phyloP scores from a whole-genome alignment of 2,113 vertebrate genomes.

The Pardalotus punctatus region DNA sequence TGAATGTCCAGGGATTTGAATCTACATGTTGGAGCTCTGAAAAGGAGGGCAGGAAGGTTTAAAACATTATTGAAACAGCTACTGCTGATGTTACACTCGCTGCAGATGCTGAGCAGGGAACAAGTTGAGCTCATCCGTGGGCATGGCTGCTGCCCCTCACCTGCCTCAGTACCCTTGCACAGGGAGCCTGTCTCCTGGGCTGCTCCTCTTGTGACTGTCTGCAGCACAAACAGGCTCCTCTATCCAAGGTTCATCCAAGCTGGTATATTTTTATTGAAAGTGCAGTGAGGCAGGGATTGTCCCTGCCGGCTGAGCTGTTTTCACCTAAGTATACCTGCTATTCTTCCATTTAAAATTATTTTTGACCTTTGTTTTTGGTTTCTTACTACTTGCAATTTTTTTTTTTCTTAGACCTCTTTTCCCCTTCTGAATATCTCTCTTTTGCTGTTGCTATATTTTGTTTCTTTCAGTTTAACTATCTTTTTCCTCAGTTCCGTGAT shows the following conservation, averaged over 20 bases:
- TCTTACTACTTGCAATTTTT: not conserved
- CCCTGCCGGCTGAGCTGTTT: not conserved
- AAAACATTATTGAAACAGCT: slow-evolving; percentile 21
- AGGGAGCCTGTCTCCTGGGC: not conserved
- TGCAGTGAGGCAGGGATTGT: not conserved
- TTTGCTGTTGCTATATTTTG: not conserved
- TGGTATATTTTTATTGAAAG: not conserved
- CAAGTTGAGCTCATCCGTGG: accelerated
- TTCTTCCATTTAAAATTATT: not conserved
- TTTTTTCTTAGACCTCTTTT: not conserved
- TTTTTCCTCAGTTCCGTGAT: not conserved
- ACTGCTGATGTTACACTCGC: not conserved
- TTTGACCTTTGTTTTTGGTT: not conserved
- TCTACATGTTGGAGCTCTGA: slow-evolving; percentile 10
- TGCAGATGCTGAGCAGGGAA: not conserved
- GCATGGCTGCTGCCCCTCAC: not conserved
- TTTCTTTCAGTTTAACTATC: not conserved
- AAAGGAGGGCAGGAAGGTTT: slow-evolving; percentile 29
- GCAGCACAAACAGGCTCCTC: not conserved
- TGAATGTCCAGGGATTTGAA: slow-evolving; percentile 30
- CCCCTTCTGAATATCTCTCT: not conserved
- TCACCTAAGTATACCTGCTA: not conserved
- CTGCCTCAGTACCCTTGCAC: not conserved
- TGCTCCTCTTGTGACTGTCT: not conserved
- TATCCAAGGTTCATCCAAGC: not conserved